Conservation (phyloP, 2,797 vertebrate genomes). For the Parauchenoglanis punctatus region DNA sequence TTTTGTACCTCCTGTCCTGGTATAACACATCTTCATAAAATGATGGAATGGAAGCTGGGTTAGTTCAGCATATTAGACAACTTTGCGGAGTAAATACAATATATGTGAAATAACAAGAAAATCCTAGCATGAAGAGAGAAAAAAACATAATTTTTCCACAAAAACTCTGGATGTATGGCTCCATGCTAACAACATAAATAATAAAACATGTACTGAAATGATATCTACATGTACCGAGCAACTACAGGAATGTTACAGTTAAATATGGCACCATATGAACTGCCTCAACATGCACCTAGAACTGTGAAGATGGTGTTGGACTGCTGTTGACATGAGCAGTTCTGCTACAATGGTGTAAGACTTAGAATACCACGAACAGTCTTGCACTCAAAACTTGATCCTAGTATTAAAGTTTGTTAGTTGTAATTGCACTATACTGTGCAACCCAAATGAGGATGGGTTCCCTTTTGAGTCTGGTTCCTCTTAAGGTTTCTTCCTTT, state of each 20-base stretch:
- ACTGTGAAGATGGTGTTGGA: no score
- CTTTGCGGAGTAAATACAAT: background rate
- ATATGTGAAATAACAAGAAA: background rate
- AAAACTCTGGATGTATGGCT: background rate
- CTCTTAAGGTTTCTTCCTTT: no score
- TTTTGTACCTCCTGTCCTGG: background rate
- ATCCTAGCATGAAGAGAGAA: background rate
- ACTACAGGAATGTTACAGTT: background rate
- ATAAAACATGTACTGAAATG: background rate
- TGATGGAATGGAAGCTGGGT: background rate
- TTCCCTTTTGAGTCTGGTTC: no score
- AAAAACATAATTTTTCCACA: background rate
- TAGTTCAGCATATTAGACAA: background rate
- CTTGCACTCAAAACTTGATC: no score
- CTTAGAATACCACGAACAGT: no score
- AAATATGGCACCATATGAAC: no score
- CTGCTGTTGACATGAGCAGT: no score
- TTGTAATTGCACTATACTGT: no score
- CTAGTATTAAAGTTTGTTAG: no score
- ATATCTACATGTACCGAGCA: background rate
- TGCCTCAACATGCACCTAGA: no score
- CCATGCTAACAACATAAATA: background rate
- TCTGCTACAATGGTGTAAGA: no score
- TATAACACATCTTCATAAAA: constrained; percentile 43
- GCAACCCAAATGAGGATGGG: no score